phyloP scores from a whole-genome alignment of 2,888 invertebrate species.

The Cheilosia impressa region DNA sequence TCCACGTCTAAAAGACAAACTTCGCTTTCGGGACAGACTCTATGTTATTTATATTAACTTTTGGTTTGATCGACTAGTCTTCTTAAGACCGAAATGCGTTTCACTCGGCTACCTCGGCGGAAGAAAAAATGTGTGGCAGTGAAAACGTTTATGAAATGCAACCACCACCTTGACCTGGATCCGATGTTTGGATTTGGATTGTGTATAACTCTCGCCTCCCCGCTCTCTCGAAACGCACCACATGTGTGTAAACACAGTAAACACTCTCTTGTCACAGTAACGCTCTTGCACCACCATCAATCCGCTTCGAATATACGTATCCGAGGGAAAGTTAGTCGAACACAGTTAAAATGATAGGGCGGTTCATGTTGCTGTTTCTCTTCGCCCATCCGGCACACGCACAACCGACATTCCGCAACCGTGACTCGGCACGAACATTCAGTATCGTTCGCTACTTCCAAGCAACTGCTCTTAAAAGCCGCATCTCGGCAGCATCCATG shows the following conservation, averaged over 20 bases:
- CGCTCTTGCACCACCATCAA: slow-evolving; percentile 18
- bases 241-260: slow-evolving; percentile 60
- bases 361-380: slow-evolving; percentile 56
- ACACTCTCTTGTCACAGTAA: slow-evolving; percentile 5
- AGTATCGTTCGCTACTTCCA: slow-evolving; percentile 53
- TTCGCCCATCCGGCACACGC: background rate
- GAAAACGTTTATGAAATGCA: slow-evolving; percentile 13
- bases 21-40: too few species aligned
- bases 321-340: slow-evolving; percentile 46
- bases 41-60: too few species aligned
- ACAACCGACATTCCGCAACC: slow-evolving; percentile 30
- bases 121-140: background rate
- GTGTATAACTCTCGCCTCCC: background rate
- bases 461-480: slow-evolving; percentile 45
- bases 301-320: background rate
- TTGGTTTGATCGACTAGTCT: too few species aligned
- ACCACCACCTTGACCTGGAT: slow-evolving; percentile 52
- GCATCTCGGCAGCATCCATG: slow-evolving; percentile 33
- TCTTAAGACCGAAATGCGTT: too few species aligned
- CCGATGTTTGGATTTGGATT: slow-evolving; percentile 49
- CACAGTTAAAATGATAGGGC: slow-evolving; percentile 60
- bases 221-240: background rate
- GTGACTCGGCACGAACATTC: slow-evolving; percentile 46
- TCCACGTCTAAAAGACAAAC: too few species aligned
- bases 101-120: too few species aligned